Percentiles rank a stretch among this genome's conserved stretches.
These are phyloP conservation scores for Plectropomus leopardus DNA, from an alignment of 2,113 vertebrate species.

Conservation along the genomic window DNA sequence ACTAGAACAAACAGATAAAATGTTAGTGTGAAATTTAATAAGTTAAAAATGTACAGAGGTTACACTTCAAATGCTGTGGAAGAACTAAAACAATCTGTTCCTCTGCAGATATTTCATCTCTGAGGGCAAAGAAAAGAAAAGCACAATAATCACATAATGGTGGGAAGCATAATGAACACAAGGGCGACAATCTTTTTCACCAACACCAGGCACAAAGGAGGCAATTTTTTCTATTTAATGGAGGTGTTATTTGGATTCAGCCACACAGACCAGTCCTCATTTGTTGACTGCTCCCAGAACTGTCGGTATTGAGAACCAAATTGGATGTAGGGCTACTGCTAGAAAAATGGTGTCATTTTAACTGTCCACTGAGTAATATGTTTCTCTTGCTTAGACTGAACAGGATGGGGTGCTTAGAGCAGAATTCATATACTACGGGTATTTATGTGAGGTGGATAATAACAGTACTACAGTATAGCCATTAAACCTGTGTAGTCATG, in stretches of 20 bases:
- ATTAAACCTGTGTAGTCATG: constrained; percentile 18
- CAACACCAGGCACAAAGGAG: constrained; percentile 38
- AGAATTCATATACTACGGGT: constrained; percentile 33
- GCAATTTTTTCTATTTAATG: constrained; percentile 54
- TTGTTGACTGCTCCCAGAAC: constrained; percentile 52
- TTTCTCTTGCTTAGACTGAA: background rate
- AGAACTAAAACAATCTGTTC: constrained; percentile 50
- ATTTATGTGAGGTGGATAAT: constrained; percentile 49
- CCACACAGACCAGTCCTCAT: constrained; percentile 41
- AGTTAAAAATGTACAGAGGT: background rate
- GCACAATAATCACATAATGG: constrained; percentile 62
- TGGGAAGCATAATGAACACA: constrained; percentile 52
- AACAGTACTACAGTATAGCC: constrained; percentile 2
- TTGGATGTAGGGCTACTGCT: constrained; percentile 40
- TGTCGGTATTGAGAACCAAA: constrained; percentile 58
- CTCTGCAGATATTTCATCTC: constrained; percentile 47
- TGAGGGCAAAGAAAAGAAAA: constrained; percentile 37
- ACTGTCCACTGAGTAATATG: constrained; percentile 36
- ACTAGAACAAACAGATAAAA: constrained; percentile 10
- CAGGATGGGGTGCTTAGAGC: constrained; percentile 24
- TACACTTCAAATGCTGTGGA: constrained; percentile 20
- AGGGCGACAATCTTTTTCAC: constrained; percentile 45
- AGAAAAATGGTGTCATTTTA: constrained; percentile 66
- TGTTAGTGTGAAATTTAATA: background rate
- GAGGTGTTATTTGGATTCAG: constrained; percentile 59